Evolutionary conservation across 1,140 invertebrate species (phyloP).

Genomic region (Cherax quadricarinatus): DNA sequence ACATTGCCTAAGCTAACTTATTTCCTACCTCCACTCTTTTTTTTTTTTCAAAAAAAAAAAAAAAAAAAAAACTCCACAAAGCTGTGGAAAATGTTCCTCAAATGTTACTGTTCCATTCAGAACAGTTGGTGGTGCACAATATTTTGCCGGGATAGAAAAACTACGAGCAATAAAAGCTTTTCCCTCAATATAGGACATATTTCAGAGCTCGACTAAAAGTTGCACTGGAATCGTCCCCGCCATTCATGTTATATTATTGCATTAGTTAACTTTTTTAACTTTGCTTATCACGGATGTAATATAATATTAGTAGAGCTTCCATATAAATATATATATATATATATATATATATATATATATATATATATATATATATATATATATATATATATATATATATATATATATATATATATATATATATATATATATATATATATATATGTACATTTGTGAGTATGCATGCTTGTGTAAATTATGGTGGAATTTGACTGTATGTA

Average conservation of each 20-base stretch:
- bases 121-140: no score
- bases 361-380: conserved; percentile 27
- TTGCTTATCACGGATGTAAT: background rate
- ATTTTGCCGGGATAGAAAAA: no score
- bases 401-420: conserved; percentile 29
- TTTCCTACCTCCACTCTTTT: background rate
- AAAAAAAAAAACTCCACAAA: no score
- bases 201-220: background rate
- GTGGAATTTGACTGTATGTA: no score
- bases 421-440: conserved; percentile 36
- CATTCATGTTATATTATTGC: background rate
- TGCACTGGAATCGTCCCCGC: background rate
- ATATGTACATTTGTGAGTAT: background rate
- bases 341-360: conserved; percentile 29
- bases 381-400: conserved; percentile 37
- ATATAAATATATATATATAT: conserved; percentile 20
- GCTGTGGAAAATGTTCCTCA: no score
- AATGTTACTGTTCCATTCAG: no score
- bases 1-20: no score
- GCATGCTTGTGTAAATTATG: no score
- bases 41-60: no score
- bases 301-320: background rate
- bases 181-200: background rate
- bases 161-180: background rate
- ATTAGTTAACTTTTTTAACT: background rate